These are phyloP conservation scores for Apocheima hispidaria DNA, from an alignment of 2,888 invertebrate species.

Conservation along the genomic window DNA sequence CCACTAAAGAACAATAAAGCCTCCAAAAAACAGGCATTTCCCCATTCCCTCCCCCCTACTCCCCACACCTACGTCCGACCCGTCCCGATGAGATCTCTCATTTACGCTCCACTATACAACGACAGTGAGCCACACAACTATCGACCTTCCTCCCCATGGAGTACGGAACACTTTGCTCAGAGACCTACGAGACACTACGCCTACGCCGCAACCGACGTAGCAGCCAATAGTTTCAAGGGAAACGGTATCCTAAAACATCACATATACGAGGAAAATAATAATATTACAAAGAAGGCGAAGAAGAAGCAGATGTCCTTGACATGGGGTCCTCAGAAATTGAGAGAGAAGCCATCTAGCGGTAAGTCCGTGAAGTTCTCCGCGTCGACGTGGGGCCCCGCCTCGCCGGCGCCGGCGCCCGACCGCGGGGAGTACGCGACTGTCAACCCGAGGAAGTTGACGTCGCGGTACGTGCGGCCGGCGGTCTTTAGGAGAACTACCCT, in stretches of 20 bases:
- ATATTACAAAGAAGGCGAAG: constrained; percentile 8
- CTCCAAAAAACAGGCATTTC: background rate
- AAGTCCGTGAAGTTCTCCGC: constrained; percentile 40
- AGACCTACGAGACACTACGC: background rate
- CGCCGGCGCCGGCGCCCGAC: constrained; percentile 41
- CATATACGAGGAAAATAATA: constrained; percentile 16
- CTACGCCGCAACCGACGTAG: constrained; percentile 6
- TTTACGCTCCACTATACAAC: background rate
- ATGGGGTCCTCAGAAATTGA: constrained; percentile 43
- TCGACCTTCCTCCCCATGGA: constrained; percentile 4
- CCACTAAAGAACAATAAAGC: constrained; percentile 16
- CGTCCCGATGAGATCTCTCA: constrained; percentile 12
- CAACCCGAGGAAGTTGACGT: constrained; percentile 58
- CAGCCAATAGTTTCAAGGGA: background rate
- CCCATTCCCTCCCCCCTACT: constrained; percentile 3
- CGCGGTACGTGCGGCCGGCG: constrained; percentile 53
- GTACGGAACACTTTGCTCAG: constrained; percentile 16
- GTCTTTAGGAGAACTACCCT: constrained; percentile 26
- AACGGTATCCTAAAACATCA: constrained; percentile 22
- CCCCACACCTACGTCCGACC: constrained; percentile 3
- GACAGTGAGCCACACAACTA: background rate
- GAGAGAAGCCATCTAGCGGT: constrained; percentile 26
- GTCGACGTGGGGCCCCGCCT: constrained; percentile 41
- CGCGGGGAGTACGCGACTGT: constrained; percentile 61
- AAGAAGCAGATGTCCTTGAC: constrained; percentile 35